Evolutionary conservation across 1,140 invertebrate species (phyloP), one percentile per base, ranked within the genome.

Genomic region (Rhynchophorus ferrugineus): DNA sequence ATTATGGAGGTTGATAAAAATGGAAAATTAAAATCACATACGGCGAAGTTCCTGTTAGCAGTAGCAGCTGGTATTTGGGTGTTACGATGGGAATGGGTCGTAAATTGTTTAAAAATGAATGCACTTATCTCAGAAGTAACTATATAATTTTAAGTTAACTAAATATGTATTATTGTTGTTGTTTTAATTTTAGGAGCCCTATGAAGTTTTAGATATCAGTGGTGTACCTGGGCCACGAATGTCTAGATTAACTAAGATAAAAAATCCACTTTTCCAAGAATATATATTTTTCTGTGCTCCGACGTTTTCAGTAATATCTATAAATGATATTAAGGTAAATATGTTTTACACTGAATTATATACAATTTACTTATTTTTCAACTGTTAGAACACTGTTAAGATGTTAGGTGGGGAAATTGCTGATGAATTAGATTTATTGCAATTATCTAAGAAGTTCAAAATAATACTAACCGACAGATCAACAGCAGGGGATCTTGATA

Each of bases 61-160:
- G 58, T 69, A 7, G 66, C 68, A 3, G 55, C 61, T n/a, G 66
- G 66, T 5, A 58, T 64, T 52, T 69, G 68, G 68, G 60, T 69
- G 3, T 13, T 69, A 7, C 61, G 56, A 33, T 64, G 58, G 44
- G 54, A 62, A 44, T 69, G 68, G 68, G 57, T 65, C 3, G 45
- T 62, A 35, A 64, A 69, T 51, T 68, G 62, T 59, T 52, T 69
- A 9, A 20, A 29, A 20, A 49, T 58, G 21, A 64, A 66, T 33
- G 22, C 20, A 35, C 52, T 68, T 38, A 50, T 68, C 8, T 41
- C 61, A n/a, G 68, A 69, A 58, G 67, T 68, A 61, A 48, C 11
- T 39, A 11, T 21, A 11, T 3, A 29, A 16, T 5, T n/a, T n/a
- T 7, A 13, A 29, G 41, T 54, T 33, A n/a, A 9, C 24, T 51